Evolutionary conservation across 2,797 vertebrate species (phyloP), one percentile per base, ranked within the genome.

Genomic region (Miopithecus talapoin): DNA sequence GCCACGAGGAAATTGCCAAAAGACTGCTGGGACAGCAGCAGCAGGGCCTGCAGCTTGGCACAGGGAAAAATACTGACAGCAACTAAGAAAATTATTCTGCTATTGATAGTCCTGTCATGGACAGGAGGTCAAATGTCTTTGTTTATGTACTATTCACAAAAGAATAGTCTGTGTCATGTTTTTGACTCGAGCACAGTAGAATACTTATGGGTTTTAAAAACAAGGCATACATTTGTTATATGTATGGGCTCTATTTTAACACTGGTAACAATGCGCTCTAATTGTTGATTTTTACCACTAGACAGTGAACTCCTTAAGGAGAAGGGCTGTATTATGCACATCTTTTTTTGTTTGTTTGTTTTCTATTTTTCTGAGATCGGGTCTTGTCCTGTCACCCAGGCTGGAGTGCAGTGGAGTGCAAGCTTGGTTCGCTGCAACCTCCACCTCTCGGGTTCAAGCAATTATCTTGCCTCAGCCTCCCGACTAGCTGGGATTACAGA

Each of bases 81-180:
- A 36, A 43, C 61, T 13, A 33, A 13, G 91, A 76, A 85, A 75
- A 48, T 41, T 12, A 59, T 21, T 36, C 30, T 33, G 8, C 79
- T 30, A 21, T 96, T 91, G 86, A 30, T 94, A 98, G 97, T 92
- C 91, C n/a, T 92, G 46, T 89, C 91, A 93, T 41, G 48, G 43
- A 84, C 16, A 59, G 10, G 86, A 93, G 85, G 91, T 81, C 96
- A 97, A 92, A 91, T 87, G 87, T 95, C 96, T 95, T 86, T 93
- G 93, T 95, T 94, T 97, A 70, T 97, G 46, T 43, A 89, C 57
- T 93, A 96, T 59, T 92, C 97, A 97, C 94, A 64, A 13, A 94
- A 93, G 96, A 93, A 89, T 88, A 85, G 85, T 50, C 61, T 85
- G 39, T 59, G 22, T 93, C 96, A 83, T 91, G 53, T 95, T 97